phyloP scores from a whole-genome alignment of 2,797 vertebrate genomes.

The Staurois parvus region DNA sequence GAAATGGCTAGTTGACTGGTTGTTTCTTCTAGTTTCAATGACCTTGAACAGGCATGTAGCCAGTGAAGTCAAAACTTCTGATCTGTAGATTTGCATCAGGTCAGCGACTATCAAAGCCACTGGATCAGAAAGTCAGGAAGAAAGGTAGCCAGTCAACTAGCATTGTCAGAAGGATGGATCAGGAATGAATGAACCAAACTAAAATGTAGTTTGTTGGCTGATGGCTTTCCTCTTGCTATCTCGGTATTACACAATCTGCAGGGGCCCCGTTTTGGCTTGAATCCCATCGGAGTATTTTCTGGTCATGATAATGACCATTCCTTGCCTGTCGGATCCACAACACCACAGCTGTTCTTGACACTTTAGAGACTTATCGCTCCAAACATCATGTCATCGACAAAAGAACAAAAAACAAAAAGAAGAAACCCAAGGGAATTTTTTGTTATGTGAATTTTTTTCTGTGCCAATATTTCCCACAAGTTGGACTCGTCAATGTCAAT shows the following conservation, averaged over 20 bases:
- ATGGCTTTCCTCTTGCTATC: too few relatives aligned
- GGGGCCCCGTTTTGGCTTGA: background rate
- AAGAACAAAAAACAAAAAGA: conserved; percentile 20
- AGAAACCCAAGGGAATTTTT: conserved; percentile 47
- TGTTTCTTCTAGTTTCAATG: too few relatives aligned
- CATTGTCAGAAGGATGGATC: too few relatives aligned
- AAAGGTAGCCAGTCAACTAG: too few relatives aligned
- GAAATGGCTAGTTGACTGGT: too few relatives aligned
- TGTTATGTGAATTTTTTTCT: conserved; percentile 45
- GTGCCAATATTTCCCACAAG: conserved; percentile 66
- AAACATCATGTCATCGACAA: conserved; percentile 13
- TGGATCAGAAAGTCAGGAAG: too few relatives aligned
- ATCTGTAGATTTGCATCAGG: too few relatives aligned
- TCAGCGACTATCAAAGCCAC: too few relatives aligned
- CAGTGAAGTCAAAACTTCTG: too few relatives aligned
- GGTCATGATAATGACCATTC: background rate
- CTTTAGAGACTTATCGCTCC: background rate
- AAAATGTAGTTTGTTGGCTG: too few relatives aligned
- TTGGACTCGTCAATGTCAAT: conserved; percentile 63
- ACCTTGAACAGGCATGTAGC: too few relatives aligned
- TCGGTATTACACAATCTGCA: background rate
- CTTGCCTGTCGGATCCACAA: conserved; percentile 5
- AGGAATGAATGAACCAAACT: too few relatives aligned
- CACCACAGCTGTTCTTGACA: conserved; percentile 42
- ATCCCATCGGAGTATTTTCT: background rate